Evolutionary conservation across 2,113 vertebrate genomes (phyloP), one percentile per base, ranked within the genome.

Genomic region (Oophaga pumilio): DNA sequence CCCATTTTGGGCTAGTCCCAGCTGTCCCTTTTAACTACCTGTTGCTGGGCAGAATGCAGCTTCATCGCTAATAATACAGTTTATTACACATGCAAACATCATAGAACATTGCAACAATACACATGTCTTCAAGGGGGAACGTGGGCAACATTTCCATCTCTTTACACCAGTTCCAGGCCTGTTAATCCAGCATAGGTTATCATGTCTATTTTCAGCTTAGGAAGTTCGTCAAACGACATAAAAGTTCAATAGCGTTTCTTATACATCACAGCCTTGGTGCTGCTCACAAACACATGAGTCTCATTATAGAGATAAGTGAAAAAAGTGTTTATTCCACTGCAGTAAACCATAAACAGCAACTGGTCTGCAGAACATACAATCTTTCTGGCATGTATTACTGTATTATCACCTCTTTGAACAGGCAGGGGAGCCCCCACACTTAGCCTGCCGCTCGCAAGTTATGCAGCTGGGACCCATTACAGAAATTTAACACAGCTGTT

Each of bases 321-420:
- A 71, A 26, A 79, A 13, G 52, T 57, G 76, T 79, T 56, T 56
- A 28, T 79, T 76, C 59, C 28, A 8, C 52, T 26, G 53, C 56
- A 57, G n/a, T 79, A 79, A 79, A 79, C 15, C 24, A 57, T 22
- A 79, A 59, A 57, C n/a, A 79, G 52, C 53, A 79, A 79, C 52
- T 79, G 76, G 76, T 79, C n/a, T 57, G 76, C 76, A 79, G 76
- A 79, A 79, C 52, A 73, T 57, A 17, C 76, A 57, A 57, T 57
- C 24, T 79, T 28, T 18, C 52, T 57, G 76, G 76, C 76, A 79
- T 59, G 50, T 57, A 57, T 57, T 15, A 57, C 52, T 79, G 76
- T 26, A 79, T 59, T 79, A 28, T 59, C 76, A 79, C 76, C 53
- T 79, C 76, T 79, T 79, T 79, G 76, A 79, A 79, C 53, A 79